phyloP scores from a whole-genome alignment of 2,797 vertebrate species.

The Clarias pachynema region DNA sequence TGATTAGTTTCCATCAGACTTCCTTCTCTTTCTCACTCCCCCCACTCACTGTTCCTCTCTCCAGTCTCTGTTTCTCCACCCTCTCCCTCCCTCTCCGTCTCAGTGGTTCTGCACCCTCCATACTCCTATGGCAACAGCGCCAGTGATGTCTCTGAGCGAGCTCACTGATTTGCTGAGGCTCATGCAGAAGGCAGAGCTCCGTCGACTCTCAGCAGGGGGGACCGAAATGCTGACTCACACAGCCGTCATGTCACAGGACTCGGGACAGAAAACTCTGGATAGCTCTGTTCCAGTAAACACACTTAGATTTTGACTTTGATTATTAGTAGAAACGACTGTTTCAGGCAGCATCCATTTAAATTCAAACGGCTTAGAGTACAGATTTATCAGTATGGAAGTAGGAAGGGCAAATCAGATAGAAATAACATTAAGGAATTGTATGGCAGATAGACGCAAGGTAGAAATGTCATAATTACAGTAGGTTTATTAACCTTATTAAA shows the following conservation, averaged over 20 bases:
- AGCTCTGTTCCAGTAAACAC: neutral
- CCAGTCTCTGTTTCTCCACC: conserved; percentile 19
- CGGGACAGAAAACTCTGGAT: conserved; percentile 26
- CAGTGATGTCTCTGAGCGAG: conserved; percentile 54
- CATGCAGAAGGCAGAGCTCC: conserved; percentile 48
- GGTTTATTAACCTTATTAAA: neutral
- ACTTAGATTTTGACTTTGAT: neutral
- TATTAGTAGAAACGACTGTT: neutral
- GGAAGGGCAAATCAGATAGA: neutral
- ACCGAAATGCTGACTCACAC: conserved; percentile 44
- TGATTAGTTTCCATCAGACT: conserved; percentile 23
- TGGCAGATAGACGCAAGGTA: neutral
- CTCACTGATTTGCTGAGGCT: conserved; percentile 52
- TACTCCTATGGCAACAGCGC: conserved; percentile 60
- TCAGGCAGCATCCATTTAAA: neutral
- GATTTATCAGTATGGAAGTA: neutral
- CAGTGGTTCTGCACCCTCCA: conserved; percentile 43
- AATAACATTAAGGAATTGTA: neutral
- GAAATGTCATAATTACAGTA: neutral
- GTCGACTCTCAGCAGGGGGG: conserved; percentile 39
- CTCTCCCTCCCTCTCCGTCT: neutral
- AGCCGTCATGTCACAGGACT: conserved; percentile 2
- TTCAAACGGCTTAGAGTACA: neutral
- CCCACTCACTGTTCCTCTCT: conserved; percentile 32
- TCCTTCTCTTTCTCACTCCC: conserved; percentile 9